Evolutionary conservation across 2,888 invertebrate genomes (phyloP), one percentile per base, ranked within the genome.

Genomic region (Drosophila phalerata): DNA sequence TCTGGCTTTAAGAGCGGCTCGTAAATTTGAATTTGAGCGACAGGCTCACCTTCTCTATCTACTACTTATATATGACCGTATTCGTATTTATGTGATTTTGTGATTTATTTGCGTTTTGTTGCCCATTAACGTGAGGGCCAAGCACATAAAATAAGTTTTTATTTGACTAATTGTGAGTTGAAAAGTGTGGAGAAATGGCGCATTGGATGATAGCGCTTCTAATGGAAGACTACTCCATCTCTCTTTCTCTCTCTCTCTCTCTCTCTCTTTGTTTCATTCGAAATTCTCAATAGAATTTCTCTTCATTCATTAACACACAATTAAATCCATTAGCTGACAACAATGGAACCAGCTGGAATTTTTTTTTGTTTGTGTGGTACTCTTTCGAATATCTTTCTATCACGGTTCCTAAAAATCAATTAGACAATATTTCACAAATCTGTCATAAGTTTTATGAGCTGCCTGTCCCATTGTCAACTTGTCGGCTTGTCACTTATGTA

Each of bases 21-120:
- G 91, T 91, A 91, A 91, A 91, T 91, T 90, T 90, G 77, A 81
- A 76, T 89, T 84, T 79, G 89, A 88, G 68, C 68, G 79, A 87
- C 74, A 71, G 76, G 64, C 74, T 79, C 62, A 57, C 70, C 82
- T 69, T 67, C 73, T 69, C 55, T 73, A 70, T 85, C 66, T 68
- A 73, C 67, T 73, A 28, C 28, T 28, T 28, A 22, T 52, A 69
- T 64, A 76, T 70, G 70, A 52, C 25, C 48, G 43, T 17, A 63
- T 57, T 52, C 57, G 67, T 73, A 86, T 85, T 88, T 88, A 86
- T 86, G 79, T 88, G 88, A 69, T 73, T 84, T 84, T 88, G 75
- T 85, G 89, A 86, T 86, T 86, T 86, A 86, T 86, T 88, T 89
- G 89, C 85, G 79, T 90, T 91, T 90, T 89, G 89, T 85, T 58